A percentile compares a stretch with the other conserved stretches of the same genome.
Evolutionary conservation across 2,797 vertebrate species (phyloP).

Genomic region (Oryzias dopingdopingensis): DNA sequence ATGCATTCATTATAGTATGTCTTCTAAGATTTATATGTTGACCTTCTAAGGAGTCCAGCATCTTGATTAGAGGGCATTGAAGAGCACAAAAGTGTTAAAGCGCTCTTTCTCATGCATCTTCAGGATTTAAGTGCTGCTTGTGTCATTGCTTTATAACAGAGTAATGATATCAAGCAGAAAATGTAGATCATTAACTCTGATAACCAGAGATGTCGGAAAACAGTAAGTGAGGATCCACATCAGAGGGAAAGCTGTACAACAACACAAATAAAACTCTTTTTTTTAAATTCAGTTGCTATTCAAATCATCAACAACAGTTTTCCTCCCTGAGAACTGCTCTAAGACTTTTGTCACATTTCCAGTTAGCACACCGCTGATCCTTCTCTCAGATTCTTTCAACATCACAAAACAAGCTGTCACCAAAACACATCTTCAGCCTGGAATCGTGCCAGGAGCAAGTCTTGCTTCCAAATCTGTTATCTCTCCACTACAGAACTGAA

Average conservation of each 20-base stretch:
- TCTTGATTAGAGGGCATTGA: too few relatives aligned
- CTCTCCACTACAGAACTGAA: constrained; percentile 36
- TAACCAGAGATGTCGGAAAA: neutral
- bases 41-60: too few relatives aligned
- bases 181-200: neutral
- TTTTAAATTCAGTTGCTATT: neutral
- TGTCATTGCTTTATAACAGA: too few relatives aligned
- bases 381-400: constrained; percentile 24
- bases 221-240: neutral
- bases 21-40: too few relatives aligned
- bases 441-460: constrained; percentile 22
- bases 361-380: constrained; percentile 11
- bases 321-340: neutral
- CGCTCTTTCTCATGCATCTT: too few relatives aligned
- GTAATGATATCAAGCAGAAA: too few relatives aligned
- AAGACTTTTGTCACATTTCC: constrained; percentile 20
- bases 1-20: too few relatives aligned
- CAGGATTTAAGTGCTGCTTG: too few relatives aligned
- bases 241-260: neutral
- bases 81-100: too few relatives aligned
- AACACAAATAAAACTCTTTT: neutral
- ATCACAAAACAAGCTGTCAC: constrained; percentile 29
- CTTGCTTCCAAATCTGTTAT: constrained; percentile 33
- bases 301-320: too few relatives aligned
- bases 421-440: constrained; percentile 30